Evolutionary conservation across 2,888 invertebrate genomes (phyloP).

Genomic region (Platycheirus rosarum): DNA sequence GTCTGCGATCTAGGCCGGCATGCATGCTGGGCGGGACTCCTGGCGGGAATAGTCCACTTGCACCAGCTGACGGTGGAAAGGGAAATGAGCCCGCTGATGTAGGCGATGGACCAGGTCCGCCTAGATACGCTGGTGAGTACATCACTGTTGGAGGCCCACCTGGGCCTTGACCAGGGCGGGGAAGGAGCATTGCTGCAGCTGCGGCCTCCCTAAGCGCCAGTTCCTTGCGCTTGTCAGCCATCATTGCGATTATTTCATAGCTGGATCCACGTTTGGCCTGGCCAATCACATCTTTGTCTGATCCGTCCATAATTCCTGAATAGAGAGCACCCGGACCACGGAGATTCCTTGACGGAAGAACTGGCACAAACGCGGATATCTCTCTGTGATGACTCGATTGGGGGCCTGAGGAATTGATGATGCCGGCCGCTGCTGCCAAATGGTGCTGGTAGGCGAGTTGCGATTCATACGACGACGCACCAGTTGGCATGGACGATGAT

Average conservation of each 20-base stretch:
- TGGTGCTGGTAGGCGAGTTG: constrained; percentile 88
- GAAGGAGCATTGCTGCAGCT: constrained; percentile 87
- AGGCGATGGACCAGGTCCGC: constrained; percentile 86
- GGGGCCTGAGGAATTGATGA: constrained; percentile 79
- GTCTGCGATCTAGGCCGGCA: constrained; percentile 89
- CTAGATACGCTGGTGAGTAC: constrained; percentile 87
- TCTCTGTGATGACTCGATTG: constrained; percentile 86
- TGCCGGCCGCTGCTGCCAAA: constrained; percentile 82
- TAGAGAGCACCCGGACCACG: constrained; percentile 87
- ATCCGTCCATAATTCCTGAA: constrained; percentile 86
- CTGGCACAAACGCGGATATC: constrained; percentile 93
- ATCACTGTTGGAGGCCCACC: constrained; percentile 84
- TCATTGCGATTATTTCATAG: constrained; percentile 94
- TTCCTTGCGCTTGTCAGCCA: constrained; percentile 94
- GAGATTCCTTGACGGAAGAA: constrained; percentile 90
- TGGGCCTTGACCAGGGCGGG: constrained; percentile 84
- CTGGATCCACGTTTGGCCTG: constrained; percentile 84
- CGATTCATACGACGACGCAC: constrained; percentile 84
- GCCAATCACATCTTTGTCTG: constrained; percentile 83
- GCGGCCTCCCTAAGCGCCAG: constrained; percentile 89
- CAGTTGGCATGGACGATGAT: constrained; percentile 77
- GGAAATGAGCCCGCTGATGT: constrained; percentile 85
- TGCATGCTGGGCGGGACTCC: constrained; percentile 89
- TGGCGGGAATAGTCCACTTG: constrained; percentile 88
- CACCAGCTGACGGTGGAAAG: constrained; percentile 86